phyloP scores from a whole-genome alignment of 2,113 vertebrate species.

The Phoenicopterus ruber region DNA sequence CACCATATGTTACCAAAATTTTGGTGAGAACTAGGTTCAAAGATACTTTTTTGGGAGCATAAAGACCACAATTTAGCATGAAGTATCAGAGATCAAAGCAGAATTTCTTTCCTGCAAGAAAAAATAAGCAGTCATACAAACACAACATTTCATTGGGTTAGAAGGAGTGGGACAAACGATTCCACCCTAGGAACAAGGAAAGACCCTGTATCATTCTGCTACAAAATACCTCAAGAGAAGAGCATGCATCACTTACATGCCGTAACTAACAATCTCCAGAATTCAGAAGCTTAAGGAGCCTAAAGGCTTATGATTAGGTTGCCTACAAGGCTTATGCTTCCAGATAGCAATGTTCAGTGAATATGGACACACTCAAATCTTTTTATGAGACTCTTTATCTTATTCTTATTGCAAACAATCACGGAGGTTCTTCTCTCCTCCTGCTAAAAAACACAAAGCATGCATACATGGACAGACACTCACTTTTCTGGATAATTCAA shows the following conservation, averaged over 20 bases:
- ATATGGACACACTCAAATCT: background rate
- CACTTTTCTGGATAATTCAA: background rate
- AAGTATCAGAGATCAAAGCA: background rate
- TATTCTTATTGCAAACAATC: background rate
- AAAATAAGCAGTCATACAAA: background rate
- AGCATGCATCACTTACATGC: background rate
- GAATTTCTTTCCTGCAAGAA: background rate
- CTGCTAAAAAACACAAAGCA: background rate
- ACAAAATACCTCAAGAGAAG: background rate
- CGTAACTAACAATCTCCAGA: background rate
- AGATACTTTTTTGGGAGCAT: background rate
- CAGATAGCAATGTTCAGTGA: background rate
- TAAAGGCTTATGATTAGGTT: background rate
- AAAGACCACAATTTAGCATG: background rate
- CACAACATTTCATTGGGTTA: background rate
- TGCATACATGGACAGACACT: background rate
- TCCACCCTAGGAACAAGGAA: background rate
- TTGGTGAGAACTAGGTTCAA: background rate
- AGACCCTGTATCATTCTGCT: background rate
- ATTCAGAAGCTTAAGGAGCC: background rate
- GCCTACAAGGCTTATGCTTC: background rate
- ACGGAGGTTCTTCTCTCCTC: background rate
- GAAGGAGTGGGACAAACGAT: accelerated
- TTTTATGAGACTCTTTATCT: background rate
- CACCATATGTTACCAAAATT: background rate